A percentile compares a stretch with the other conserved stretches of the same genome.
These are phyloP conservation scores for Naja naja DNA, from an alignment of 2,113 vertebrate species.

Conservation along the genomic window DNA sequence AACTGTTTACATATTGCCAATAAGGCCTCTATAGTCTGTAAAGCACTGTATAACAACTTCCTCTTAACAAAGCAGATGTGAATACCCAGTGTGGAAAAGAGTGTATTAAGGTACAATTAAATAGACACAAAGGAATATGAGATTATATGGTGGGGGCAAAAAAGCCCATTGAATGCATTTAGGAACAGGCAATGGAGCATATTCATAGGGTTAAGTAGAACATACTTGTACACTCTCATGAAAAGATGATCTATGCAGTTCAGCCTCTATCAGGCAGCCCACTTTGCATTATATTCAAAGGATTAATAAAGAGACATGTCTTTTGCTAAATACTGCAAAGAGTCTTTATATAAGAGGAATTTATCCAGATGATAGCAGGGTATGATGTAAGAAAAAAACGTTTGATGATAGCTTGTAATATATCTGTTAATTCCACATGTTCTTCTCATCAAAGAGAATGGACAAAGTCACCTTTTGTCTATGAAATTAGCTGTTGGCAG, in stretches of 20 bases:
- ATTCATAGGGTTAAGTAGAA: neutral
- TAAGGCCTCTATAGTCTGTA: neutral
- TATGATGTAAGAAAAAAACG: constrained; percentile 17
- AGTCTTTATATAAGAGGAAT: constrained; percentile 1
- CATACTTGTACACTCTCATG: neutral
- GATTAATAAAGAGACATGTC: neutral
- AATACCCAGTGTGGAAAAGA: neutral
- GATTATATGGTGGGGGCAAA: neutral
- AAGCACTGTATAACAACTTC: neutral
- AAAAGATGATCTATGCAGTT: constrained; percentile 10
- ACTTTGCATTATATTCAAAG: constrained; percentile 1
- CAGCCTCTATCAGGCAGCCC: neutral
- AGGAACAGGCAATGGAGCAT: neutral
- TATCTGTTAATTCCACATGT: neutral
- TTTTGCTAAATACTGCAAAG: constrained; percentile 15
- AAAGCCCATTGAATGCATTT: constrained; percentile 13
- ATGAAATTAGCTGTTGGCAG: constrained; percentile 10
- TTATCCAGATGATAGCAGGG: neutral
- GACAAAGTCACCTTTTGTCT: constrained; percentile 14
- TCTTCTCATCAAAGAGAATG: neutral
- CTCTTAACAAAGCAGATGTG: constrained; percentile 10
- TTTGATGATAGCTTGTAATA: constrained; percentile 13
- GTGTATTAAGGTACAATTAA: constrained; percentile 31
- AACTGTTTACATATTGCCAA: neutral
- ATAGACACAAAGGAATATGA: constrained; percentile 9